Evolutionary conservation across 2,888 invertebrate genomes (phyloP), one percentile per base, ranked within the genome.

Genomic region (Metalampra italica): DNA sequence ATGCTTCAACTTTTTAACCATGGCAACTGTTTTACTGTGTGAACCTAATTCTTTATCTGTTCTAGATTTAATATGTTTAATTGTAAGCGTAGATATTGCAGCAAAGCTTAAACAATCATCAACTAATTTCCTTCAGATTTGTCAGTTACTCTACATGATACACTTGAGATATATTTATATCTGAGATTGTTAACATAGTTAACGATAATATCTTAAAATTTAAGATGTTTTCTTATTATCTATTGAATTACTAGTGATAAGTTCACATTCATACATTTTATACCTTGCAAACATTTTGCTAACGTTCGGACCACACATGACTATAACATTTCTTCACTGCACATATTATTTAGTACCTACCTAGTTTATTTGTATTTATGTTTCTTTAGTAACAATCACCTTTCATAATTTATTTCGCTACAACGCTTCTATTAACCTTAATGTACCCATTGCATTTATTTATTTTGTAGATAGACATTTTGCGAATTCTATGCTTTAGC

Each of bases 191-290:
- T 53, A n/a, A n/a, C 22, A 22, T 22, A 22, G 5, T 22, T 22
- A 22, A 3, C 22, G 22, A 22, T 22, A 50, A 46, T 53, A 38
- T 51, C 43, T 52, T 51, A 51, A 58, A 60, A 71, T 82, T 85
- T 86, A 85, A 83, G 85, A 84, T 86, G 85, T 85, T 85, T 87
- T 86, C 86, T 86, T 77, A 73, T 71, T 74, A 59, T 68, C 63
- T 63, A 14, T 14, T 46, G 34, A 39, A 30, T 49, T 46, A 29
- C 48, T 56, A 44, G 32, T 51, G 29, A 22, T 49, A 43, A 30
- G 47, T 38, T 39, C 45, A 56, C 50, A 50, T 52, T 51, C 46
- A 49, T 45, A 49, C 43, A 46, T 37, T 32, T 45, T 34, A 29
- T 12, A 14, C 36, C 3, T n/a, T 36, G n/a, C n/a, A n/a, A 9